Evolutionary conservation across 2,888 invertebrate genomes (phyloP).

Genomic region (Eilema depressum): DNA sequence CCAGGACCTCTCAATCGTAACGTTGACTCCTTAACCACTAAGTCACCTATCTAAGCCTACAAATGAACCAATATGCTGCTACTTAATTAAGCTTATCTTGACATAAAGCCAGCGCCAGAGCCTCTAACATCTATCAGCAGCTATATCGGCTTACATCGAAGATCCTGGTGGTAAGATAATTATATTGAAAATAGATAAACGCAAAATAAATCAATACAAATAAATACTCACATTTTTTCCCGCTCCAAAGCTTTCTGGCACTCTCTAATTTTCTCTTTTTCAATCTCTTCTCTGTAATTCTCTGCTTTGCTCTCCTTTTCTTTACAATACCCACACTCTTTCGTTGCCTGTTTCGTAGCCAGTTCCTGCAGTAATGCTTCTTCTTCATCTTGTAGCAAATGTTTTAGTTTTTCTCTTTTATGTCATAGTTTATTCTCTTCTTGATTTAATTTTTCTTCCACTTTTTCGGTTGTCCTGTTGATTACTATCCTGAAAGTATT

Average conservation of each 20-base stretch:
- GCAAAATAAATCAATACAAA: not conserved
- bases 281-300: slow-evolving; percentile 67
- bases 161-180: no score
- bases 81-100: no score
- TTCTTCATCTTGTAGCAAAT: slow-evolving; percentile 70
- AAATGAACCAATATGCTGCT: no score
- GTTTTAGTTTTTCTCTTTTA: slow-evolving; percentile 68
- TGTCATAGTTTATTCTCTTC: slow-evolving; percentile 78
- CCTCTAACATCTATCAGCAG: no score
- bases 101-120: no score
- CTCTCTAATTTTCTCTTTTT: slow-evolving; percentile 70
- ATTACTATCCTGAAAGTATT: slow-evolving; percentile 51
- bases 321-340: slow-evolving; percentile 69
- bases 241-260: slow-evolving; percentile 78
- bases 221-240: slow-evolving; percentile 73
- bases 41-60: no score
- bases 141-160: no score
- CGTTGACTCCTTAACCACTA: no score
- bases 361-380: slow-evolving; percentile 65
- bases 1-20: no score
- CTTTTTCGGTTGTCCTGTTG: slow-evolving; percentile 74
- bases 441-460: slow-evolving; percentile 65
- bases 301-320: slow-evolving; percentile 63
- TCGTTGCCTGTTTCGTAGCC: slow-evolving; percentile 57
- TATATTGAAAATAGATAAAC: not conserved